These are phyloP conservation scores for Melospiza melodia DNA, from an alignment of 2,113 vertebrate species.

Conservation along the genomic window DNA sequence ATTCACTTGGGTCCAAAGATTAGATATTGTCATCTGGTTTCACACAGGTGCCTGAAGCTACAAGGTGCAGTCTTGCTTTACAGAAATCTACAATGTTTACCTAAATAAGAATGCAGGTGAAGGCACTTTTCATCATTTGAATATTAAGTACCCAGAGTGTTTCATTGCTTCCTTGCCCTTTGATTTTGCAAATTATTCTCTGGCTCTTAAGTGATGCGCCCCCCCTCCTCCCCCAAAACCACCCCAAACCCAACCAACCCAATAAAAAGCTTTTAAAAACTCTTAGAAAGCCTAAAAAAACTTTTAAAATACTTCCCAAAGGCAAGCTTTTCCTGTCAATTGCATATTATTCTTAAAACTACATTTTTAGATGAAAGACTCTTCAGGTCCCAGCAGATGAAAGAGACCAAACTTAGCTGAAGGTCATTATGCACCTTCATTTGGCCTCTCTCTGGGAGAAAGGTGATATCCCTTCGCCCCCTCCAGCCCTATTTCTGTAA, in stretches of 20 bases:
- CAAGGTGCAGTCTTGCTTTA: background rate
- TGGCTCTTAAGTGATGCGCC: rapidly evolving
- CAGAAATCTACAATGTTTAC: background rate
- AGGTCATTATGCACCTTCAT: background rate
- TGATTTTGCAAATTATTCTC: background rate
- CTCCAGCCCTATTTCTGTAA: background rate
- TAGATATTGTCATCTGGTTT: background rate
- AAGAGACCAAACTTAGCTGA: background rate
- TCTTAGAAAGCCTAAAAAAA: background rate
- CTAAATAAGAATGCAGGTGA: background rate
- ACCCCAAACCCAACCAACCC: background rate
- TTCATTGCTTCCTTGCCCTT: background rate
- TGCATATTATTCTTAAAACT: background rate
- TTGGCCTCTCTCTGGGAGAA: background rate
- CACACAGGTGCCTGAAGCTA: background rate
- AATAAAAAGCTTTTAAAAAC: background rate
- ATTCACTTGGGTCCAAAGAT: background rate
- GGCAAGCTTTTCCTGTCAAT: background rate
- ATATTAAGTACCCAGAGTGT: background rate
- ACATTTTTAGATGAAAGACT: background rate
- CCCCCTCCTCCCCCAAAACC: too few relatives aligned
- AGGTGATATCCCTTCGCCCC: rapidly evolving
- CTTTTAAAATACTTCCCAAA: background rate
- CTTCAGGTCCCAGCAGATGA: background rate
- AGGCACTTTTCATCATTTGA: background rate